phyloP scores from a whole-genome alignment of 2,113 vertebrate species.

The Labeo rohita region DNA sequence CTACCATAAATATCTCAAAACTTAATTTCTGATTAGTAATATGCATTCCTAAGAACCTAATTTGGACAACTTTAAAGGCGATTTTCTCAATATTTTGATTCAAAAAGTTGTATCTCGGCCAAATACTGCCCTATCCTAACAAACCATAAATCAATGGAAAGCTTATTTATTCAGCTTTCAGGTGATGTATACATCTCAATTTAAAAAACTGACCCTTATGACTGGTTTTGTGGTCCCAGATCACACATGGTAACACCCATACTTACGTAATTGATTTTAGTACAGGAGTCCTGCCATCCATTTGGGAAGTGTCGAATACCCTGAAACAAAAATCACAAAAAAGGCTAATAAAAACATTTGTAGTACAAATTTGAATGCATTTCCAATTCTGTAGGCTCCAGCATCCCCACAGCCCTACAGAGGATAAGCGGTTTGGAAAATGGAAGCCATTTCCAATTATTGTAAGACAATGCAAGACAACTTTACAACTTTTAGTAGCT shows the following conservation, averaged over 20 bases:
- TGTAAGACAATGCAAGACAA: neutral
- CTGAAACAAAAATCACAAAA: conserved; percentile 65
- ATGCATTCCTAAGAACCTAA: too few relatives aligned
- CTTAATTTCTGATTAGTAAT: too few relatives aligned
- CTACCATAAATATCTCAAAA: too few relatives aligned
- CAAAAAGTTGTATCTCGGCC: too few relatives aligned
- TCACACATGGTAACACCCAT: neutral
- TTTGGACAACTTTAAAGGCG: too few relatives aligned
- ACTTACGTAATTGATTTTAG: conserved; percentile 78
- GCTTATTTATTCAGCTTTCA: too few relatives aligned
- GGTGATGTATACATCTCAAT: too few relatives aligned
- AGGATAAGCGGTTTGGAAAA: neutral
- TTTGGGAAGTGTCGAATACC: conserved; percentile 81
- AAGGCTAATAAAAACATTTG: conserved; percentile 1
- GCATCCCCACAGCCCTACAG: neutral
- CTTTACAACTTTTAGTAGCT: neutral
- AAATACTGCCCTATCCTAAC: too few relatives aligned
- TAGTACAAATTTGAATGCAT: neutral
- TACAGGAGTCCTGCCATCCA: conserved; percentile 57
- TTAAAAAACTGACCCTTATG: too few relatives aligned
- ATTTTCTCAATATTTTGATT: too few relatives aligned
- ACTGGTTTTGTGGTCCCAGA: too few relatives aligned
- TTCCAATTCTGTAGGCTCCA: neutral
- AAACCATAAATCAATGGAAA: too few relatives aligned
- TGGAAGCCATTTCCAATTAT: neutral